Base-by-base conservation (phyloP, 2,888 invertebrate genomes). In the Caenorhabditis afra region DNA sequence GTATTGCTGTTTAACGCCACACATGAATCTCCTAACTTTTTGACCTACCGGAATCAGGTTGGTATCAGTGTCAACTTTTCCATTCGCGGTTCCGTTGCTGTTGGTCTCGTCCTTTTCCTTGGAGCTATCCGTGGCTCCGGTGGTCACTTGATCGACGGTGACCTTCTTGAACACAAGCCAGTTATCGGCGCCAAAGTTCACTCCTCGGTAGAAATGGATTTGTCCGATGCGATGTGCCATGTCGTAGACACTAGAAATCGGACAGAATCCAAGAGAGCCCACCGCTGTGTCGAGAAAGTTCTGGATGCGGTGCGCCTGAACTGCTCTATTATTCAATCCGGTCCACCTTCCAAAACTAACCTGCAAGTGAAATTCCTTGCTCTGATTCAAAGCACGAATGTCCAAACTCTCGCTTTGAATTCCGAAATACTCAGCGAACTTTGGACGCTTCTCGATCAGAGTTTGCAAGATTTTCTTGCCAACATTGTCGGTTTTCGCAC, bases 91-190 rank as follows among this genome's bases (percentile, higher is more conserved):
- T 16, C 75, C 71, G 39, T 70, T 80, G 22, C 70, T 71, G 44
- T 73, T 76, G 1, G 80, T 66, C 44, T 79, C 79, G 22, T 79
- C 77, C 14, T 74, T 77, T 37, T 68, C 81, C 16, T 73, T 79
- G 3, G 76, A 75, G 41, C 61, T 73, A 61, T 83, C 83, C 0
- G 74, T 66, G 7, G 67, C 49, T 16, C 79, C 79, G 16, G 79
- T 77, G 5, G 84, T 82, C 41, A 86, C 86, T 66, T 87, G 86
- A 59, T 87, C 87, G 12, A 87, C 86, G 14, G 87, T 85, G 10
- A 86, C 87, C 52, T 85, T 84, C 71, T 87, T 87, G 85, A 87
- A 87, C 0, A 87, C 87, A 10, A 87, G 82, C 87, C 87, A 87
- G 71, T 87, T 87, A 52, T 87, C 86, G 2, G 87, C 87, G 3